phyloP scores from a whole-genome alignment of 2,888 invertebrate species.

The Mimachlamys varia region DNA sequence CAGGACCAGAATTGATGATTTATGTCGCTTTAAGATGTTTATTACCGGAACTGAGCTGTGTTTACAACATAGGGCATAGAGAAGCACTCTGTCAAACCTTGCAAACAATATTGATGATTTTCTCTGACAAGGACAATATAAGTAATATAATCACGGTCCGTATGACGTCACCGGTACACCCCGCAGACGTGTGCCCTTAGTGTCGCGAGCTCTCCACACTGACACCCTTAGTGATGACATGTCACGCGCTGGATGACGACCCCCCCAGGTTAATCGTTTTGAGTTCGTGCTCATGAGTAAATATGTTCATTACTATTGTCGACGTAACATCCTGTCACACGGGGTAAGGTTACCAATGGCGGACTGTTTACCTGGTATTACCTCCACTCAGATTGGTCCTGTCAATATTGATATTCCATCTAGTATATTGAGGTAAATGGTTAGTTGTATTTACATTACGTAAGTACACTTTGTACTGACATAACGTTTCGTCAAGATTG shows the following conservation, averaged over 20 bases:
- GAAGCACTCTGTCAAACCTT: not conserved
- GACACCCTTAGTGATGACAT: constrained; percentile 36
- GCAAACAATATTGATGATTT: not conserved
- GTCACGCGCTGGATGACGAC: constrained; percentile 16
- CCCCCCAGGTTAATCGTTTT: not conserved
- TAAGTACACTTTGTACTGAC: not conserved
- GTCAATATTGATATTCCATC: constrained; percentile 25
- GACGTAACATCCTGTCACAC: constrained; percentile 13
- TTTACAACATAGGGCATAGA: not conserved
- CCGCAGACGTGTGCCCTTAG: not conserved
- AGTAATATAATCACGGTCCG: not conserved
- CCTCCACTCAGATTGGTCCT: not conserved
- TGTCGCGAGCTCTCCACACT: not conserved
- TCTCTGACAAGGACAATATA: not conserved
- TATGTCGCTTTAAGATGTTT: not conserved
- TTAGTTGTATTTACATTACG: not conserved
- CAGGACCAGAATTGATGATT: not conserved
- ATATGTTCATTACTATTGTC: not conserved
- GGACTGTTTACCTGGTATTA: not conserved
- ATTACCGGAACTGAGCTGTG: not conserved
- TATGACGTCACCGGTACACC: not conserved
- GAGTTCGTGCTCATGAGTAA: not conserved
- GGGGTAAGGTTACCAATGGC: not conserved
- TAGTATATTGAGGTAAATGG: not conserved
- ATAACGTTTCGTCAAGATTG: not conserved